phyloP scores from a whole-genome alignment of 1,140 invertebrate genomes.

The Caenorhabditis brenneri region DNA sequence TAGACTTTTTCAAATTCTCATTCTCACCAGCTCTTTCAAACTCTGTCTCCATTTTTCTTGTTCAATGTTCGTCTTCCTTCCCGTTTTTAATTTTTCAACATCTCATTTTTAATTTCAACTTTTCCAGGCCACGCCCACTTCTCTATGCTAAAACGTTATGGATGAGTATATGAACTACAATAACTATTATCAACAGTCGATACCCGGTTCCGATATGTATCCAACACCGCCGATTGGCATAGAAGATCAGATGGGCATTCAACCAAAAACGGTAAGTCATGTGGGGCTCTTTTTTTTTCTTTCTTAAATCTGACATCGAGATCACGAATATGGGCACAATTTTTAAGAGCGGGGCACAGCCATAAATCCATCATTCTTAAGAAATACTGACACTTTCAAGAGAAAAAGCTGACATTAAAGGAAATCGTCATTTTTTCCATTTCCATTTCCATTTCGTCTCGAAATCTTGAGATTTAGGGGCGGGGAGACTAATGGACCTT shows the following conservation, averaged over 20 bases:
- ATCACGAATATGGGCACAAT: background rate
- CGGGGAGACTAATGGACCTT: background rate
- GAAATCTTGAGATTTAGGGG: background rate
- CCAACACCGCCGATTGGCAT: background rate
- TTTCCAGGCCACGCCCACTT: background rate
- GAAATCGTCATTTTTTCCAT: conserved; percentile 4
- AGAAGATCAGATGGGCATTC: conserved; percentile 3
- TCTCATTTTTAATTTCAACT: background rate
- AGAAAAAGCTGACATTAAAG: conserved; percentile 38
- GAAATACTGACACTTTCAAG: conserved; percentile 12
- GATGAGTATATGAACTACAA: conserved; percentile 31
- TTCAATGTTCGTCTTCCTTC: too few relatives aligned
- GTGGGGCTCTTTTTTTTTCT: background rate
- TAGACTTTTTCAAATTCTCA: too few relatives aligned
- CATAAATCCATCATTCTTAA: conserved; percentile 15
- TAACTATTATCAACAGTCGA: conserved; percentile 17
- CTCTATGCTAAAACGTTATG: conserved; percentile 30
- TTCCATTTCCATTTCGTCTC: background rate
- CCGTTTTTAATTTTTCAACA: too few relatives aligned
- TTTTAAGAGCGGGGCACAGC: conserved; percentile 1
- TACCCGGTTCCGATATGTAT: conserved; percentile 29
- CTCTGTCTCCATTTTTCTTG: too few relatives aligned
- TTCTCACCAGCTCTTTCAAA: too few relatives aligned
- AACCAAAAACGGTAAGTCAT: conserved; percentile 23
- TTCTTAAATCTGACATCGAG: background rate